phyloP scores from a whole-genome alignment of 2,797 vertebrate genomes.

The Linurgus olivaceus region DNA sequence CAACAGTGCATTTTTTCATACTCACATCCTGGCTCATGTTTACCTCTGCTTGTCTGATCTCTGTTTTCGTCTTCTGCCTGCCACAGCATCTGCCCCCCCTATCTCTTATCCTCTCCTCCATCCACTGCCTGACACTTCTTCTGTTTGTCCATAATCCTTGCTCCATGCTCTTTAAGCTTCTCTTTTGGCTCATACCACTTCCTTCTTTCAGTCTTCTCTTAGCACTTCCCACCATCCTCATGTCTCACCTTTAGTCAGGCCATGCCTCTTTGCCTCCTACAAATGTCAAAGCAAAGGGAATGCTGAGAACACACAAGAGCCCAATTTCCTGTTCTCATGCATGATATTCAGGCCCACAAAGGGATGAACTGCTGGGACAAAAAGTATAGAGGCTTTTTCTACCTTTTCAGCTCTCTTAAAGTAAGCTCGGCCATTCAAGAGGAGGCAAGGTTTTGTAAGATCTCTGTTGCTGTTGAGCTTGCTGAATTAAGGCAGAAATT shows the following conservation, averaged over 20 bases:
- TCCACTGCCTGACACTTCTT: not conserved
- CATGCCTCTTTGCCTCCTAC: not conserved
- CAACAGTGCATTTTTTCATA: conserved; percentile 13
- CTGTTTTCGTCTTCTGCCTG: not conserved
- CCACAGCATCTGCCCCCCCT: not conserved
- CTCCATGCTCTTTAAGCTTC: not conserved
- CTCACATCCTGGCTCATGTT: conserved; percentile 5
- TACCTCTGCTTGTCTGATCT: not conserved
- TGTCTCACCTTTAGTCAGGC: not conserved
- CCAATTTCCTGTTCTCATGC: not conserved
- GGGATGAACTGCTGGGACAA: not conserved
- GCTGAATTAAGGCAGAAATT: not conserved
- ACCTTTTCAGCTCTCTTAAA: not conserved
- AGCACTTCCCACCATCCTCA: not conserved
- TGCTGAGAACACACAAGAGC: not conserved
- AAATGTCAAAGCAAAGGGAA: not conserved
- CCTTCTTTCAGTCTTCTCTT: not conserved
- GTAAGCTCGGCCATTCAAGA: not conserved
- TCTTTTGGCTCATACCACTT: not conserved
- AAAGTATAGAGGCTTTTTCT: not conserved
- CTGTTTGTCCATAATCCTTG: not conserved
- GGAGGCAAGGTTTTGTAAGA: not conserved
- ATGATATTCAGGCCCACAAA: not conserved
- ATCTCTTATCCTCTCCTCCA: not conserved
- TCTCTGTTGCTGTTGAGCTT: not conserved